Evolutionary conservation across 2,888 invertebrate genomes (phyloP).

Genomic region (Beris chalybata): DNA sequence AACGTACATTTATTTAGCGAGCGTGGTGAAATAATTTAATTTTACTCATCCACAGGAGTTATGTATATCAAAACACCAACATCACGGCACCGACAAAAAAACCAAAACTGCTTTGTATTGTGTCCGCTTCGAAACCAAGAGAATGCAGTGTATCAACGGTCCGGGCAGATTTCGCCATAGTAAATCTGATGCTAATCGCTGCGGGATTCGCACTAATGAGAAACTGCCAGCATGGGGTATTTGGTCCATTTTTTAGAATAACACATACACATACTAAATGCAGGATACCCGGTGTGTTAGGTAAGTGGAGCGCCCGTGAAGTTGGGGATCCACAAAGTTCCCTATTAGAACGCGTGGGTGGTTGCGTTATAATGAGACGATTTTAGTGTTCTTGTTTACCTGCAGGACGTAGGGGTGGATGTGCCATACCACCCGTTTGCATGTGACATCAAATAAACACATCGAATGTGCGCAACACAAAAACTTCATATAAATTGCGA

Average conservation of each 20-base stretch:
- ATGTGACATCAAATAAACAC: conserved; percentile 19
- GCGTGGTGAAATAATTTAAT: too few relatives aligned
- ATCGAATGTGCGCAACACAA: conserved; percentile 13
- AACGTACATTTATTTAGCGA: too few relatives aligned
- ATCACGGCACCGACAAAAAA: background rate
- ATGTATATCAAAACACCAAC: too few relatives aligned
- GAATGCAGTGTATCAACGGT: background rate
- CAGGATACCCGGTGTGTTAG: conserved; percentile 11
- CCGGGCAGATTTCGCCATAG: conserved; percentile 8
- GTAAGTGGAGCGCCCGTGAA: conserved; percentile 8
- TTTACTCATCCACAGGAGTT: too few relatives aligned
- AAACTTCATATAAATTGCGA: conserved; percentile 24
- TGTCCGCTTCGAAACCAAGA: background rate
- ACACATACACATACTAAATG: background rate
- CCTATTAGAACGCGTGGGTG: background rate
- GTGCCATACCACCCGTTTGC: conserved; percentile 2
- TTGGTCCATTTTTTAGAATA: conserved; percentile 7
- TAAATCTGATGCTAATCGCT: conserved; percentile 34
- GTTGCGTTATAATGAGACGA: conserved; percentile 12
- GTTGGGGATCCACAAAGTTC: background rate
- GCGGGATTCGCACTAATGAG: conserved; percentile 37
- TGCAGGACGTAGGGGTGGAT: background rate
- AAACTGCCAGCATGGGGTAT: conserved; percentile 32
- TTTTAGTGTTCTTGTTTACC: conserved; percentile 26
- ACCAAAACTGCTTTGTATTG: background rate